Percentiles rank a stretch among this genome's conserved stretches.
Evolutionary conservation across 2,113 vertebrate genomes (phyloP).

Genomic region (Hippocampus abdominalis): DNA sequence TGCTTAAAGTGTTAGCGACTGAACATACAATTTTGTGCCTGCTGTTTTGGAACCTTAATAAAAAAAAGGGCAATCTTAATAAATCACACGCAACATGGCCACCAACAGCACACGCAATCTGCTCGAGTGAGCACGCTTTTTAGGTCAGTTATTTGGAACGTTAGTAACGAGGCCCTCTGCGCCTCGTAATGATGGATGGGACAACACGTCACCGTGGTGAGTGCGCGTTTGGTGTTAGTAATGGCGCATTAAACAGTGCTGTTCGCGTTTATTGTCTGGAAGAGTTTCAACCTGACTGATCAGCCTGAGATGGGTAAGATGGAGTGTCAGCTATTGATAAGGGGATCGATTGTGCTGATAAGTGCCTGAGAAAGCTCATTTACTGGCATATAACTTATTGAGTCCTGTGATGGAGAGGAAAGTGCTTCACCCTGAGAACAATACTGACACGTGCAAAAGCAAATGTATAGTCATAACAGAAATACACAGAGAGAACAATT

Average conservation of each 20-base stretch:
- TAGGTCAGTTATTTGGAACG: too few relatives aligned
- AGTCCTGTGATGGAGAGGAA: slow-evolving; percentile 34
- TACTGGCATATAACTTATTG: slow-evolving; percentile 46
- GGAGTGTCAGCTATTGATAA: slow-evolving; percentile 55
- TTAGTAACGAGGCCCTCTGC: neutral
- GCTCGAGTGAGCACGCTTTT: too few relatives aligned
- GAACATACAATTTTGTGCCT: too few relatives aligned
- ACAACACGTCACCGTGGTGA: neutral
- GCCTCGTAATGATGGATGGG: neutral
- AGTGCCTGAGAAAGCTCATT: slow-evolving; percentile 42
- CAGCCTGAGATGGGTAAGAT: slow-evolving; percentile 47
- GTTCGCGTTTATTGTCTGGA: slow-evolving; percentile 33
- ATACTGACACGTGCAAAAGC: neutral
- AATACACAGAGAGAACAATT: neutral
- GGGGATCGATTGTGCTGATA: slow-evolving; percentile 44
- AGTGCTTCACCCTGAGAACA: slow-evolving; percentile 28
- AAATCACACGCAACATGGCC: too few relatives aligned
- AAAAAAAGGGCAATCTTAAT: too few relatives aligned
- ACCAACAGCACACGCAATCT: neutral
- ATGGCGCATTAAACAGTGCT: slow-evolving; percentile 22
- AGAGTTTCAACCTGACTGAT: slow-evolving; percentile 51
- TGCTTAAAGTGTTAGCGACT: too few relatives aligned
- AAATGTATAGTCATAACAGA: neutral
- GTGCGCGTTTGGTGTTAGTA: slow-evolving; percentile 8
- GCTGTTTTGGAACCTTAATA: too few relatives aligned